Evolutionary conservation across 1,140 invertebrate genomes (phyloP).

Genomic region (Nephila pilipes): DNA sequence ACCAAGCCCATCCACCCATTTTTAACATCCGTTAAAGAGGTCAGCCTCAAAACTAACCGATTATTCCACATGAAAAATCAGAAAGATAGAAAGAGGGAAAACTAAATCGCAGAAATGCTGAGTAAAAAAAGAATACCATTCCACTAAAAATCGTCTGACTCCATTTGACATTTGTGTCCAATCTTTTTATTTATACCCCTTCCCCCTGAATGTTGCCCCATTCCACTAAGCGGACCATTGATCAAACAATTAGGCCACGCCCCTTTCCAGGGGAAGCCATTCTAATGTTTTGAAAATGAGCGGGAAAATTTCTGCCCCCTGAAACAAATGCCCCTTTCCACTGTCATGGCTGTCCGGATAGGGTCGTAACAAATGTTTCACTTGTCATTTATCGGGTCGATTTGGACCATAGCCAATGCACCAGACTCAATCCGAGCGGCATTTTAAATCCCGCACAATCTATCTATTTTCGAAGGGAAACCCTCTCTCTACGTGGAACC

Average conservation of each 20-base stretch:
- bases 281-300: constrained; percentile 73
- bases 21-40: constrained; percentile 23
- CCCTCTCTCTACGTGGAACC: neutral
- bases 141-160: constrained; percentile 16
- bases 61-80: constrained; percentile 19
- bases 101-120: neutral
- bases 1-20: neutral
- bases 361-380: constrained; percentile 72
- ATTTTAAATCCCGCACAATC: constrained; percentile 68
- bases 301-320: constrained; percentile 41
- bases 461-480: constrained; percentile 53
- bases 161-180: constrained; percentile 33
- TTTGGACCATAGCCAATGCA: constrained; percentile 63
- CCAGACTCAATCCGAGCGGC: constrained; percentile 65
- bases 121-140: neutral
- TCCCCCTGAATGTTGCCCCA: neutral
- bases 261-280: constrained; percentile 37
- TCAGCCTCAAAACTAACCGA: constrained; percentile 11
- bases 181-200: constrained; percentile 13
- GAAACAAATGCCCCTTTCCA: constrained; percentile 63
- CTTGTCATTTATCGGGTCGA: constrained; percentile 74
- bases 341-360: constrained; percentile 65
- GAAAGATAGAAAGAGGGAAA: neutral
- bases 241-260: constrained; percentile 72
- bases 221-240: constrained; percentile 64